phyloP scores from a whole-genome alignment of 2,888 invertebrate genomes.

The Strigamia maritima region DNA sequence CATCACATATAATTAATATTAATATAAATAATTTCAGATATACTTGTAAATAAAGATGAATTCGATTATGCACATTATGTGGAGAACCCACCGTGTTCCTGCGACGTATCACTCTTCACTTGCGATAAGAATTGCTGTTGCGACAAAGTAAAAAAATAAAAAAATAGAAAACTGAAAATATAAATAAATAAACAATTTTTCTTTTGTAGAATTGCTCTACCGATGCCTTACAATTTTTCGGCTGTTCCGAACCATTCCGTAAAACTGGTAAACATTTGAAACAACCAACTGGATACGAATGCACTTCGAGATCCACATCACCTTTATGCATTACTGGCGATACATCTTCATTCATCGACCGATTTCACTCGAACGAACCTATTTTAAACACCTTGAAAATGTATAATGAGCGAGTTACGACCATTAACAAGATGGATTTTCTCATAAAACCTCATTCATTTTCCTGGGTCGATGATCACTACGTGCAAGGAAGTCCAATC shows the following conservation, averaged over 20 bases:
- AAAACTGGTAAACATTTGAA: neutral
- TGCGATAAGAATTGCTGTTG: neutral
- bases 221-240: neutral
- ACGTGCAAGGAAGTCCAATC: neutral
- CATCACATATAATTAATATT: neutral
- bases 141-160: neutral
- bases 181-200: neutral
- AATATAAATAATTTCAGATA: neutral
- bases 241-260: neutral
- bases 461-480: neutral
- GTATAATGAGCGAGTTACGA: neutral
- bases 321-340: neutral
- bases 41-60: too few relatives aligned
- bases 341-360: neutral
- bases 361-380: neutral
- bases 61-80: neutral
- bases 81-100: neutral
- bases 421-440: neutral
- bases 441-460: neutral
- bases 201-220: neutral
- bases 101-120: neutral
- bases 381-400: neutral
- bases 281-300: constrained; percentile 6
- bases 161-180: neutral
- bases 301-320: neutral